Evolutionary conservation across 2,113 vertebrate species (phyloP).

Genomic region (Martes martes): DNA sequence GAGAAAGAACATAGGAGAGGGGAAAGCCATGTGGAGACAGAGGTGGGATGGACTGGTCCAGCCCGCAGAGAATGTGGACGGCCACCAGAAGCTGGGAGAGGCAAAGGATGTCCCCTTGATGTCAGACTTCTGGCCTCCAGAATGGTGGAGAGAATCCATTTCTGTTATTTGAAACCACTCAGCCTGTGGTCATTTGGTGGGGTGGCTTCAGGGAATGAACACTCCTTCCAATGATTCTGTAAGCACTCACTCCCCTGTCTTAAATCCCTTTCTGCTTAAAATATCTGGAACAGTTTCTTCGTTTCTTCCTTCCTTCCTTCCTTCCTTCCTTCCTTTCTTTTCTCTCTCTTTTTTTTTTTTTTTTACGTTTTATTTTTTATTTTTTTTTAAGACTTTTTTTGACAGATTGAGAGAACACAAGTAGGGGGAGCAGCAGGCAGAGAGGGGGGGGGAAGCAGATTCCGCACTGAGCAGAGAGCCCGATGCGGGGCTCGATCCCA

Average conservation of each 20-base stretch:
- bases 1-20: neutral
- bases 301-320: neutral
- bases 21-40: neutral
- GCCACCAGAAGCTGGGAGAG: neutral
- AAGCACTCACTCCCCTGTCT: neutral
- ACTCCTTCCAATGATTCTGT: neutral
- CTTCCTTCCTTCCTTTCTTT: neutral
- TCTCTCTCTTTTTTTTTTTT: neutral
- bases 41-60: neutral
- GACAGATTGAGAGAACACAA: too few relatives aligned
- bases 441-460: accelerated
- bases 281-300: neutral
- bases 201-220: neutral
- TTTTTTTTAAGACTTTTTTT: too few relatives aligned
- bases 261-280: neutral
- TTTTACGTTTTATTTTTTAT: neutral
- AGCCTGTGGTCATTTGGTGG: neutral
- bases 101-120: neutral
- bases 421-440: too few relatives aligned
- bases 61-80: neutral
- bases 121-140: neutral
- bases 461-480: too few relatives aligned
- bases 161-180: neutral
- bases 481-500: too few relatives aligned
- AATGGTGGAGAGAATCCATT: neutral